Conservation (phyloP, 2,888 invertebrate genomes). For the Drosophila neotestacea region DNA sequence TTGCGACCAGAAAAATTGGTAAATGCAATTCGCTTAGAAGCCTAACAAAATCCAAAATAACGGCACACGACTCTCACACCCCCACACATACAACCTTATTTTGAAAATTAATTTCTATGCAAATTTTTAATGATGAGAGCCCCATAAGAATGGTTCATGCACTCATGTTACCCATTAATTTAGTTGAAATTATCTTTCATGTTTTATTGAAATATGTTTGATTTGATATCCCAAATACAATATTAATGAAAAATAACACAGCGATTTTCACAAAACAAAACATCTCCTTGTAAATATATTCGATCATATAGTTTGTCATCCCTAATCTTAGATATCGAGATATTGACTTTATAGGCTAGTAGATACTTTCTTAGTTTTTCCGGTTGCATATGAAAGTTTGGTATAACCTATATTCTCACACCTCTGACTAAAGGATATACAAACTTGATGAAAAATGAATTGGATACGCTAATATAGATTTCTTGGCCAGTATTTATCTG, state of each 20-base stretch:
- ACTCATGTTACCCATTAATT: neutral
- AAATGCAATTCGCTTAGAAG: constrained; percentile 29
- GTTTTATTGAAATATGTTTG: neutral
- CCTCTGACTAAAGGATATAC: neutral
- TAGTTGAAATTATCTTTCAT: neutral
- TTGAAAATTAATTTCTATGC: constrained; percentile 38
- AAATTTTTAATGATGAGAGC: constrained; percentile 40
- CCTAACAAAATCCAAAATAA: constrained; percentile 5
- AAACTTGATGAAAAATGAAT: constrained; percentile 32
- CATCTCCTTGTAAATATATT: too few species aligned
- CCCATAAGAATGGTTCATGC: neutral
- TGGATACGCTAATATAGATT: neutral
- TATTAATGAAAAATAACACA: too few species aligned
- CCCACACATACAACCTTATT: neutral
- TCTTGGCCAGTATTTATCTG: neutral
- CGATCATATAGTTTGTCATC: too few species aligned
- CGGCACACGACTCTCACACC: constrained; percentile 1
- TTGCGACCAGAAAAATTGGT: constrained; percentile 2
- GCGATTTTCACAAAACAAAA: too few species aligned
- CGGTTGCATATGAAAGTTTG: too few species aligned
- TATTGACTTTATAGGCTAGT: too few species aligned
- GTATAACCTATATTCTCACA: neutral
- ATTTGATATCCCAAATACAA: too few species aligned
- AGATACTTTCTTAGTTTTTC: too few species aligned
- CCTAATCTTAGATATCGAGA: too few species aligned